A percentile compares a stretch with the other conserved stretches of the same genome.
Evolutionary conservation across 1,140 invertebrate genomes (phyloP).

Genomic region (Dendroctonus valens): DNA sequence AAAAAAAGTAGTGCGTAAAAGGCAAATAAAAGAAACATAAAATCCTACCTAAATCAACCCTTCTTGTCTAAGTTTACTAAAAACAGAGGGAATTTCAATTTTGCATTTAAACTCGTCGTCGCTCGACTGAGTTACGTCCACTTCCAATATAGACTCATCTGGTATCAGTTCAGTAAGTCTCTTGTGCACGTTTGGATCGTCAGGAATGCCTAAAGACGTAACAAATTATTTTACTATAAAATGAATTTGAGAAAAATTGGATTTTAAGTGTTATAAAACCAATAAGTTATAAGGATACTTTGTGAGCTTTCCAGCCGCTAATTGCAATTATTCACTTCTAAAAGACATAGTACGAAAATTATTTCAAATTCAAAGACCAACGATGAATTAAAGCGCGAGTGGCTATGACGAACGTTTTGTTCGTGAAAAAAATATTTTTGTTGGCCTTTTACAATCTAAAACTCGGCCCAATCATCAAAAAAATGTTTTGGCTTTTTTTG

Average conservation of each 20-base stretch:
- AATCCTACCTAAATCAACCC: conserved; percentile 3
- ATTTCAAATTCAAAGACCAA: no score
- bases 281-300: no score
- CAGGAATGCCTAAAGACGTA: conserved; percentile 26
- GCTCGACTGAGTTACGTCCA: conserved; percentile 19
- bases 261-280: not conserved
- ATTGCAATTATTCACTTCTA: no score
- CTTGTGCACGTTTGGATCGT: conserved; percentile 5
- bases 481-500: no score
- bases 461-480: no score
- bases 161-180: conserved; percentile 23
- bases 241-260: conserved; percentile 12
- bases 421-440: no score
- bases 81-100: conserved; percentile 29
- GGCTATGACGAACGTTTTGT: no score
- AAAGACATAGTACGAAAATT: no score
- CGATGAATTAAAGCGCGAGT: no score
- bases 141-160: conserved; percentile 17
- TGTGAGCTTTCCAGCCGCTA: no score
- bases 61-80: conserved; percentile 11
- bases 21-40: not conserved
- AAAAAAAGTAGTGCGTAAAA: no score
- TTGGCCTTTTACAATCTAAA: no score
- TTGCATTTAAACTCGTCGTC: conserved; percentile 24
- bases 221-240: not conserved